Percentiles rank a stretch among this genome's conserved stretches.
These are phyloP conservation scores for Argynnis bischoffii DNA, from an alignment of 2,888 invertebrate species.

Conservation along the genomic window DNA sequence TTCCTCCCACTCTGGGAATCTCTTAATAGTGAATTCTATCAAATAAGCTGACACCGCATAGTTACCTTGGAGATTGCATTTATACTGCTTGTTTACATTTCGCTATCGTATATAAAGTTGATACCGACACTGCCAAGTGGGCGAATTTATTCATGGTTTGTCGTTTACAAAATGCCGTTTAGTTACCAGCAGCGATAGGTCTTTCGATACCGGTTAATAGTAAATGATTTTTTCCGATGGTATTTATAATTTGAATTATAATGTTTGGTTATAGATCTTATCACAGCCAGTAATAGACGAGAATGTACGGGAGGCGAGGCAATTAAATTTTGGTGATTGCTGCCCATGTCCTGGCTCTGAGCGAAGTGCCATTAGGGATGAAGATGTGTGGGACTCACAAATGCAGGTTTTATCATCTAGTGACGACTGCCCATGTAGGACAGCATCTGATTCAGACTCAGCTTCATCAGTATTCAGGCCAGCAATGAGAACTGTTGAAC, in stretches of 20 bases:
- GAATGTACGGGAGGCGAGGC: constrained; percentile 43
- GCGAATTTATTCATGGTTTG: no score
- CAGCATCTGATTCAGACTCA: constrained; percentile 54
- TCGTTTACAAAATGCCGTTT: no score
- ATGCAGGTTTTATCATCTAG: background rate
- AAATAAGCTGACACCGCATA: no score
- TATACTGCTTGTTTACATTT: no score
- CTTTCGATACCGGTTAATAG: no score
- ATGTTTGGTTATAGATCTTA: constrained; percentile 47
- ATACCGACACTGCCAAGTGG: no score
- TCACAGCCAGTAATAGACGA: constrained; percentile 52
- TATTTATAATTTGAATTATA: constrained; percentile 9
- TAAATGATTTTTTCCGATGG: background rate
- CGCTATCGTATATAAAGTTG: no score
- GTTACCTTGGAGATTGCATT: no score
- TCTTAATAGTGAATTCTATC: no score
- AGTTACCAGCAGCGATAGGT: no score
- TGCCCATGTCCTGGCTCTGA: constrained; percentile 59
- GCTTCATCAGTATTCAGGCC: constrained; percentile 61
- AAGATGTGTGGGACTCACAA: background rate
- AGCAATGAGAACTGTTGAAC: constrained; percentile 49
- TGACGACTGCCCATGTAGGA: constrained; percentile 37
- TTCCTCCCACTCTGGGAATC: no score
- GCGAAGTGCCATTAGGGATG: constrained; percentile 12
- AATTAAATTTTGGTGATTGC: constrained; percentile 53